Evolutionary conservation across 2,888 invertebrate species (phyloP).

Genomic region (Chalcis sispes): DNA sequence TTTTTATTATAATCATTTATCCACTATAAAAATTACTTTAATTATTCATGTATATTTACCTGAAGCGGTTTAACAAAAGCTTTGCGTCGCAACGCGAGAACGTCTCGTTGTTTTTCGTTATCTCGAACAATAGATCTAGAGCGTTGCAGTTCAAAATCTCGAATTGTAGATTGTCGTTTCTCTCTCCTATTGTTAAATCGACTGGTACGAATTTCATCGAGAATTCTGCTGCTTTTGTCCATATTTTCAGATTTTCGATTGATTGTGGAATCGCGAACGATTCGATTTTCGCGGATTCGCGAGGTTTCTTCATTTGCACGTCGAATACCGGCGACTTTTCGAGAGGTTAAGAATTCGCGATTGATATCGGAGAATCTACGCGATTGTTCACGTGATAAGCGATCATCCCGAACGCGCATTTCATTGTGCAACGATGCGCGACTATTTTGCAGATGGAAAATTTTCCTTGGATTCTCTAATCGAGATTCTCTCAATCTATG

Average conservation of each 20-base stretch:
- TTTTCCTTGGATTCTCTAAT: too few relatives aligned
- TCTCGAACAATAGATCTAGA: neutral
- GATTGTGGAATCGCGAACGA: neutral
- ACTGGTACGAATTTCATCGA: slow-evolving; percentile 1
- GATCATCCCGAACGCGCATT: too few relatives aligned
- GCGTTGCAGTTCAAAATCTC: slow-evolving; percentile 23
- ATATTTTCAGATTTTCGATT: neutral
- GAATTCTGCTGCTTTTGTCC: neutral
- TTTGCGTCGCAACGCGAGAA: neutral
- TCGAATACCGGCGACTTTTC: neutral
- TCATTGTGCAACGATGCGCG: too few relatives aligned
- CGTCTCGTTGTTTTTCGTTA: neutral
- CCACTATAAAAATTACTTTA: neutral
- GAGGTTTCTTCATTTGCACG: neutral
- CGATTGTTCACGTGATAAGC: too few relatives aligned
- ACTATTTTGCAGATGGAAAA: too few relatives aligned
- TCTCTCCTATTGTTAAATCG: slow-evolving; percentile 44
- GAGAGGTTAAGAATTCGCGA: neutral
- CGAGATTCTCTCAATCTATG: too few relatives aligned
- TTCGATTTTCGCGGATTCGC: neutral
- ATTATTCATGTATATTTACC: slow-evolving; percentile 2
- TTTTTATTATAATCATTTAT: neutral
- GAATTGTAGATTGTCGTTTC: slow-evolving; percentile 47
- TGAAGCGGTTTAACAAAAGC: neutral
- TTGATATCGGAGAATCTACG: neutral